Evolutionary conservation across 2,888 invertebrate species (phyloP).

Genomic region (Seira sanloemensis): DNA sequence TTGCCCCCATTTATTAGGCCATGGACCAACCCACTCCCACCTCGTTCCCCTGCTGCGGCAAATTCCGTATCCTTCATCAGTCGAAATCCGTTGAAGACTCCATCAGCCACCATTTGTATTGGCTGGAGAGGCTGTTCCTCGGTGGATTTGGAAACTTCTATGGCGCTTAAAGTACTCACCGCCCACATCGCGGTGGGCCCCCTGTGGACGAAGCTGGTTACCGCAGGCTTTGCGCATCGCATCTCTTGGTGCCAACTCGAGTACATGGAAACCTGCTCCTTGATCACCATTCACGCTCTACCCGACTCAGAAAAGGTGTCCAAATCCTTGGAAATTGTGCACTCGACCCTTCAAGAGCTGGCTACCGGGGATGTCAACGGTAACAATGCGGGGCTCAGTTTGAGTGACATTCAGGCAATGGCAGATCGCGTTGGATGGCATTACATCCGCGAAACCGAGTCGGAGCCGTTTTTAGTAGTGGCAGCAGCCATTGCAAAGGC

Average conservation of each 20-base stretch:
- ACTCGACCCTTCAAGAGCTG: slow-evolving; percentile 51
- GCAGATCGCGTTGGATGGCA: slow-evolving; percentile 73
- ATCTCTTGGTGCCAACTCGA: slow-evolving; percentile 73
- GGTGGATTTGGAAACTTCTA: slow-evolving; percentile 67
- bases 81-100: slow-evolving; percentile 61
- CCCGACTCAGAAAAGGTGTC: slow-evolving; percentile 56
- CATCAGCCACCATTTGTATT: slow-evolving; percentile 68
- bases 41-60: slow-evolving; percentile 25
- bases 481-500: slow-evolving; percentile 70
- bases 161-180: slow-evolving; percentile 71
- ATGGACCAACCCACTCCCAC: slow-evolving; percentile 64
- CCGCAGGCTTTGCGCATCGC: slow-evolving; percentile 68
- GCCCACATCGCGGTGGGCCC: slow-evolving; percentile 71
- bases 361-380: slow-evolving; percentile 10
- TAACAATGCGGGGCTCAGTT: slow-evolving; percentile 27
- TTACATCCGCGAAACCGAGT: slow-evolving; percentile 71
- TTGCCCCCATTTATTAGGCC: slow-evolving; percentile 61
- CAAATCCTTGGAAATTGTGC: slow-evolving; percentile 48
- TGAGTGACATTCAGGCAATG: slow-evolving; percentile 66
- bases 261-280: slow-evolving; percentile 68
- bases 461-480: slow-evolving; percentile 70
- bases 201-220: slow-evolving; percentile 69
- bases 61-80: slow-evolving; percentile 63
- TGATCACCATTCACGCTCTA: slow-evolving; percentile 70
- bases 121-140: slow-evolving; percentile 71